Evolutionary conservation across 2,113 vertebrate species (phyloP), one percentile per base, ranked within the genome.

Genomic region (Collichthys lucidus): DNA sequence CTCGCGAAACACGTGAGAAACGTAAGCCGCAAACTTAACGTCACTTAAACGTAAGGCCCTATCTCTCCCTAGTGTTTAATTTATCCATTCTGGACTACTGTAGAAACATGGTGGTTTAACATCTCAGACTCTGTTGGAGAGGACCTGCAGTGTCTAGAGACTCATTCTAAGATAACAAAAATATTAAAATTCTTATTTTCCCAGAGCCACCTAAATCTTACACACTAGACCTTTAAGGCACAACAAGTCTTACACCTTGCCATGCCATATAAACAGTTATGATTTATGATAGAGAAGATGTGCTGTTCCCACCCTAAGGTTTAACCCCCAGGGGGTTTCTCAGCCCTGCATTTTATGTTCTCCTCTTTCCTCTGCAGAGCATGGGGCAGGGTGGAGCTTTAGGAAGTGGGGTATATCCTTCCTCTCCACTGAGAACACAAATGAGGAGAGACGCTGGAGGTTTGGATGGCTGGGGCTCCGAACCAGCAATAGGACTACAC

Each of bases 341-440:
- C 44, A 79, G 66, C 59, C 56, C 64, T 77, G 73, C 67, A 77
- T 89, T 82, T 83, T 72, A 88, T 93, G 85, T 93, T 89, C 83
- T 89, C 80, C 76, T 93, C 91, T 91, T 90, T 91, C 89, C 88
- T 90, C 87, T 91, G 80, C 60, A 53, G 80, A 92, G 82, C 66
- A 82, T 47, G 60, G 78, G 80, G 82, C 77, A 87, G 88, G 89
- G 92, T 90, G 92, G 90, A 86, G 92, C 83, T 84, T 66, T 79
- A 92, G 94, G 93, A 93, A 93, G 93, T 88, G 87, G 90, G 86
- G 82, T 91, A 91, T 91, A 94, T 95, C 93, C 93, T 95, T 95
- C 94, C 94, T 94, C 86, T 86, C 62, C 66, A 80, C 44, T 60
- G 63, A 92, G 90, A 90, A 90, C 88, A 90, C 79, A 82, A 86